Evolutionary conservation across 1,140 invertebrate genomes (phyloP).

Genomic region (Heliconius hewitsoni): DNA sequence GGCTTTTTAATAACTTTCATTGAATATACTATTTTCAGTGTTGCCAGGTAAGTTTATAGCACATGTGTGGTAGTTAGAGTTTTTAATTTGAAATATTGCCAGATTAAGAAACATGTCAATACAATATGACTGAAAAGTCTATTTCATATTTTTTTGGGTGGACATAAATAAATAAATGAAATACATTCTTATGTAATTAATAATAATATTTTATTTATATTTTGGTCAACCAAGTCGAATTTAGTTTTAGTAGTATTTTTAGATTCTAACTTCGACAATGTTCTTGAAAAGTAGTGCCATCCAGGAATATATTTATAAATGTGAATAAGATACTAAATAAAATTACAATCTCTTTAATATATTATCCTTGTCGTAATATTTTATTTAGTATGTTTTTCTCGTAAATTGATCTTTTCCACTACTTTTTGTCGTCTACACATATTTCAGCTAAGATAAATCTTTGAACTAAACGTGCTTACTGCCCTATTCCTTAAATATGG

Average conservation of each 20-base stretch:
- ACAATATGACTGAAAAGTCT: neutral
- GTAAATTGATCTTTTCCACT: constrained; percentile 15
- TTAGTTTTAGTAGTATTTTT: constrained; percentile 8
- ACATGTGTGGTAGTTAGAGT: constrained; percentile 20
- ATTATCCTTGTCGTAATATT: neutral
- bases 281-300: neutral
- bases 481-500: neutral
- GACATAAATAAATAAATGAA: neutral
- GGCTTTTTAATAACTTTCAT: neutral
- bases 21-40: neutral
- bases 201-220: neutral
- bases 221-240: neutral
- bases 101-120: constrained; percentile 17
- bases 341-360: neutral
- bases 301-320: constrained; percentile 17
- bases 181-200: neutral
- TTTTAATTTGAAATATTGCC: neutral
- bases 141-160: constrained; percentile 15
- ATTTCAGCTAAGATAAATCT: constrained; percentile 27
- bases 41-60: constrained; percentile 15
- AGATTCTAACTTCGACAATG: constrained; percentile 4
- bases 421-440: neutral
- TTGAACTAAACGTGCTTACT: neutral
- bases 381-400: constrained; percentile 19
- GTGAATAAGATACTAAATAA: constrained; percentile 14